Conservation (phyloP, 1,140 invertebrate genomes). For the Drosophila bocki region DNA sequence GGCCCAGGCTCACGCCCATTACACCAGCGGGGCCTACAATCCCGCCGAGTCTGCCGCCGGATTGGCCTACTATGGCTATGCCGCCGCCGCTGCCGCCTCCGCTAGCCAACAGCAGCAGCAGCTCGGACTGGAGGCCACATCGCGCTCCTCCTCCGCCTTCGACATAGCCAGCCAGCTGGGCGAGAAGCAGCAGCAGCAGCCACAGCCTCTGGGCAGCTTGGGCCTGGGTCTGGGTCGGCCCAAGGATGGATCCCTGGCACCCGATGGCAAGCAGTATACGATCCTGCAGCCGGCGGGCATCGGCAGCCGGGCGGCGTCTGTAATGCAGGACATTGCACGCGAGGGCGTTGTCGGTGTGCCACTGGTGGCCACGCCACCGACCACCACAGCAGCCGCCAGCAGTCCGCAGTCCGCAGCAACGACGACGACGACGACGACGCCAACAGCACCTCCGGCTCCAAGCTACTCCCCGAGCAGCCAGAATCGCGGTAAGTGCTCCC, state of each 20-base stretch:
- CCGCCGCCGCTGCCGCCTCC: constrained; percentile 56
- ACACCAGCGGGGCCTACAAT: constrained; percentile 61
- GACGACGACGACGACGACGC: constrained; percentile 40
- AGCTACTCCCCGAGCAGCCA: constrained; percentile 91
- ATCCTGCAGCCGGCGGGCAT: constrained; percentile 92
- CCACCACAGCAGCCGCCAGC: constrained; percentile 54
- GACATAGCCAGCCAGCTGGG: constrained; percentile 58
- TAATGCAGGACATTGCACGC: constrained; percentile 90
- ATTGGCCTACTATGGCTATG: constrained; percentile 70
- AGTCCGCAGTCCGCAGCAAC: constrained; percentile 27
- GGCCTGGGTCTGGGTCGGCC: background rate
- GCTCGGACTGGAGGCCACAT: constrained; percentile 18
- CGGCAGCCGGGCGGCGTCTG: constrained; percentile 91
- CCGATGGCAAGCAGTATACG: constrained; percentile 90
- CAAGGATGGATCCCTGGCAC: constrained; percentile 17
- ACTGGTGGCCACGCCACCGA: constrained; percentile 86
- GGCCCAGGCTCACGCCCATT: constrained; percentile 34
- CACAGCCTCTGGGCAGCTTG: background rate
- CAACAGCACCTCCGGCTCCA: constrained; percentile 78
- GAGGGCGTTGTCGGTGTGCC: constrained; percentile 89
- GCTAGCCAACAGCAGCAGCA: constrained; percentile 62
- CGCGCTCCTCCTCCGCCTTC: constrained; percentile 34
- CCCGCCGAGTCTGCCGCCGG: constrained; percentile 56
- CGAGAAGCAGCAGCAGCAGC: constrained; percentile 30
- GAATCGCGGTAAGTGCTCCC: constrained; percentile 89